phyloP scores from a whole-genome alignment of 2,797 vertebrate genomes.

The Jordanella pulchra region DNA sequence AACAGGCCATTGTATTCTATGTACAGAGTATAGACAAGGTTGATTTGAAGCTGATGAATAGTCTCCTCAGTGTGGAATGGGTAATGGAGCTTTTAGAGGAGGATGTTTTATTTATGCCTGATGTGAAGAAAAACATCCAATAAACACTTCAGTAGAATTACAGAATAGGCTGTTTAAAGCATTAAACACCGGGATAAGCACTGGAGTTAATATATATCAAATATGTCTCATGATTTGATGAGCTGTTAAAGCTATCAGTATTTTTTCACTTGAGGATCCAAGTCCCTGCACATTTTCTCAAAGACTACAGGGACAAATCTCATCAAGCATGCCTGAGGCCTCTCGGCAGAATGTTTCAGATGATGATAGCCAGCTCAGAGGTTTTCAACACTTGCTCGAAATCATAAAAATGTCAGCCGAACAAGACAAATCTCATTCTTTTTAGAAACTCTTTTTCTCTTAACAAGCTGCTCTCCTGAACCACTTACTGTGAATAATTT shows the following conservation, averaged over 20 bases:
- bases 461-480: conserved; percentile 29
- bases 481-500: conserved; percentile 59
- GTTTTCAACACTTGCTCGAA: conserved; percentile 73
- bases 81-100: conserved; percentile 20
- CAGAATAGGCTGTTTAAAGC: conserved; percentile 37
- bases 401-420: conserved; percentile 76
- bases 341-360: conserved; percentile 55
- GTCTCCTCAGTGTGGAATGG: conserved; percentile 36
- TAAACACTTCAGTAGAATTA: conserved; percentile 50
- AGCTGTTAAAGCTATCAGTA: conserved; percentile 59
- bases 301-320: conserved; percentile 42
- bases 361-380: conserved; percentile 72
- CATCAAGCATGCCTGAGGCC: conserved; percentile 56
- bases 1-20: conserved; percentile 45
- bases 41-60: background rate
- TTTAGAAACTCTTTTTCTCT: conserved; percentile 53
- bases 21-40: background rate
- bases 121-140: conserved; percentile 44
- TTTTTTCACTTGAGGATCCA: conserved; percentile 43
- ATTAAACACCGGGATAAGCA: conserved; percentile 40
- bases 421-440: conserved; percentile 70
- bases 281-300: conserved; percentile 44
- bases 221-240: conserved; percentile 51
- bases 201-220: conserved; percentile 52
- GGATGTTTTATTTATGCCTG: conserved; percentile 32